Conservation (phyloP, 2,888 invertebrate species). For the Trachelus troglodyta region DNA sequence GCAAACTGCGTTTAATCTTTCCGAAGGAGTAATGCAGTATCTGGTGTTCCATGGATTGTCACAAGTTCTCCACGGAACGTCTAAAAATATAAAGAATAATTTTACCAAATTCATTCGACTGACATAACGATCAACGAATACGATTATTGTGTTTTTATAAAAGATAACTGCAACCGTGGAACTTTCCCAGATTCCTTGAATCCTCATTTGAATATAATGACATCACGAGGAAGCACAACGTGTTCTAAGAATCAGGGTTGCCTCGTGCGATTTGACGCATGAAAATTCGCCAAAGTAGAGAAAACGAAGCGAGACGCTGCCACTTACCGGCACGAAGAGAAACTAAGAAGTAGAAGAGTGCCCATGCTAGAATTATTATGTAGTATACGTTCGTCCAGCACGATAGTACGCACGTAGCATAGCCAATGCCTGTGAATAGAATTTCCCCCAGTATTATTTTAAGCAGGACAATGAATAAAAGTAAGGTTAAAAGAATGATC, state of each 20-base stretch:
- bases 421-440: conserved; percentile 81
- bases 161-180: neutral
- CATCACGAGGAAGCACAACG: neutral
- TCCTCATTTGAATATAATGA: neutral
- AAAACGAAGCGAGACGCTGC: neutral
- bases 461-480: neutral
- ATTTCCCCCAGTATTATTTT: neutral
- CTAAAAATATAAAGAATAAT: conserved; percentile 63
- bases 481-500: conserved; percentile 14
- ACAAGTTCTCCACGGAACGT: conserved; percentile 94
- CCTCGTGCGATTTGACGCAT: neutral
- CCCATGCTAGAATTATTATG: conserved; percentile 98
- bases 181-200: neutral
- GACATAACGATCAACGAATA: neutral
- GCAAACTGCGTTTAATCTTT: conserved; percentile 77
- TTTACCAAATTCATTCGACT: neutral
- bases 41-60: conserved; percentile 95
- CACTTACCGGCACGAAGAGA: conserved; percentile 81
- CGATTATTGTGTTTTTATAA: neutral
- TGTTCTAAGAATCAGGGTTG: neutral
- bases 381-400: conserved; percentile 99
- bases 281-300: neutral
- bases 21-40: conserved; percentile 90
- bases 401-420: conserved; percentile 97
- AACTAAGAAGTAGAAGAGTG: conserved; percentile 96